phyloP scores from a whole-genome alignment of 2,888 invertebrate genomes.

The Vannuccia rotundouncinata region DNA sequence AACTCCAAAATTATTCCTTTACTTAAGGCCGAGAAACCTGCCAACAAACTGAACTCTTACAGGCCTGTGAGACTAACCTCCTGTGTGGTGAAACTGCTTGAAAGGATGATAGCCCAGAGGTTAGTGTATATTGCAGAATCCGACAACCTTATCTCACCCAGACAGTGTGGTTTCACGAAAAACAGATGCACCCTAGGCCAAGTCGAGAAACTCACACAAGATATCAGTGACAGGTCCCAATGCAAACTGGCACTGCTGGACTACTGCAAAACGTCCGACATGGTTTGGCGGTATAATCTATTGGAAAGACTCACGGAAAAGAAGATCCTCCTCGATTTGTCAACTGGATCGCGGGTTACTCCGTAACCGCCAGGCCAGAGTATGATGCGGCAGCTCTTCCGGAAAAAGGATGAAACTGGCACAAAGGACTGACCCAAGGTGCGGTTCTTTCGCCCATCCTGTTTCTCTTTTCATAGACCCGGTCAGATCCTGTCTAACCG shows the following conservation, averaged over 20 bases:
- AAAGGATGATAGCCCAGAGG: conserved; percentile 2
- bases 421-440: conserved; percentile 7
- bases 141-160: not conserved
- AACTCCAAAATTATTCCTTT: not conserved
- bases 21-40: not conserved
- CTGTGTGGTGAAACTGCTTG: not conserved
- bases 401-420: not conserved
- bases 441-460: not conserved
- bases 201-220: not conserved
- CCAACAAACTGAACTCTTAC: not conserved
- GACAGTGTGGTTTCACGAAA: not conserved
- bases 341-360: not conserved
- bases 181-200: not conserved
- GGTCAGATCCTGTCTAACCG: not conserved
- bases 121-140: not conserved
- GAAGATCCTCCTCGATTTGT: not conserved
- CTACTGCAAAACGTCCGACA: not conserved
- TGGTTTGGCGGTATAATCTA: conserved; percentile 4
- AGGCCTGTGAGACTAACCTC: conserved; percentile 25
- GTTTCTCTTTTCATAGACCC: not conserved
- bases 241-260: not conserved
- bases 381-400: not conserved
- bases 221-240: conserved; percentile 1
- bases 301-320: not conserved
- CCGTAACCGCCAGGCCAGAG: not conserved